phyloP scores from a whole-genome alignment of 1,140 invertebrate genomes.

The Cataglyphis hispanica region DNA sequence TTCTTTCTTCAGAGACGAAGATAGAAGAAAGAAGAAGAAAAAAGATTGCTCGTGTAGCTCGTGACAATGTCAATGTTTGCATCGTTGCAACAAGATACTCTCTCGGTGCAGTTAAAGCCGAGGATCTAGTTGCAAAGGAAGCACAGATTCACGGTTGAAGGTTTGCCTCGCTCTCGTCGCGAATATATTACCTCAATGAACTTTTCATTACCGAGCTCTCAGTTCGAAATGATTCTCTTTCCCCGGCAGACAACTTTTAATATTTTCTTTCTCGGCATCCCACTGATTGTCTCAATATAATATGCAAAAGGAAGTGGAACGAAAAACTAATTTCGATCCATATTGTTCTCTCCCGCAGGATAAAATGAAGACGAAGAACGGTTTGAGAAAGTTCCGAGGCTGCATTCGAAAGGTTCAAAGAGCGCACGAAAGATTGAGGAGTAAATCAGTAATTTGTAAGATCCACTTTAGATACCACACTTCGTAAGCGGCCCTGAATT shows the following conservation, averaged over 20 bases:
- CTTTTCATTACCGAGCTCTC: conserved; percentile 75
- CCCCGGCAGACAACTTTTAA: not conserved
- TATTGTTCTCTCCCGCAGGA: not conserved
- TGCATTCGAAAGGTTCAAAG: not conserved
- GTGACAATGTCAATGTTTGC: conserved; percentile 83
- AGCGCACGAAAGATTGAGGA: not conserved
- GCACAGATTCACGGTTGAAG: conserved; percentile 72
- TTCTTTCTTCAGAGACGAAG: conserved; percentile 27
- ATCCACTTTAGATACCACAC: conserved; percentile 32
- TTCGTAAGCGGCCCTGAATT: not conserved
- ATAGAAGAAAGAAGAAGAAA: conserved; percentile 3
- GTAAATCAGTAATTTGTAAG: conserved; percentile 26
- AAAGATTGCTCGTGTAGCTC: conserved; percentile 67
- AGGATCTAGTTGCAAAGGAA: conserved; percentile 71
- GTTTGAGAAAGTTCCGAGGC: not conserved
- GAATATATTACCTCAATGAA: conserved; percentile 75
- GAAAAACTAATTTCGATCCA: not conserved
- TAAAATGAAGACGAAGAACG: not conserved
- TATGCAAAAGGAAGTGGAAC: not conserved
- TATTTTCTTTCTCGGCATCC: conserved; percentile 3
- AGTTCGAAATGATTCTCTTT: conserved; percentile 25
- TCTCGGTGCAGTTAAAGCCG: conserved; percentile 70
- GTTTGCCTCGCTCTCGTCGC: conserved; percentile 71
- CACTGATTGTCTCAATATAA: not conserved
- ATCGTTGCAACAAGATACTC: conserved; percentile 76